Base-by-base conservation (phyloP, 1,140 invertebrate species). In the Manduca sexta region DNA sequence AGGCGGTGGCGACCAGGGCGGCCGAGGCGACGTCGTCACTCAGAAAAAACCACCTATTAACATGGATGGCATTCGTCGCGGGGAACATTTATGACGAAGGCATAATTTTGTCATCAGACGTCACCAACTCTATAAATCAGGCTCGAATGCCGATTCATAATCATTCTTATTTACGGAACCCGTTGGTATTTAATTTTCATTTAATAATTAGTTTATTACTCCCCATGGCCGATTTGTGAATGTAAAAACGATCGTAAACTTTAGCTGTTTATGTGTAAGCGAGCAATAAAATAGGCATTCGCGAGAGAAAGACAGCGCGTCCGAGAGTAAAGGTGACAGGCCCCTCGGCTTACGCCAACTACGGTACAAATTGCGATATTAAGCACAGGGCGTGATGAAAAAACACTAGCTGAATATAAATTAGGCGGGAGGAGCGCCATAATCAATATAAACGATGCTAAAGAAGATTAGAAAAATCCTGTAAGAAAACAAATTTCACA, bases 371-470 rank as follows among this genome's bases (percentile, higher is more conserved):
- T 81, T 79, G 82, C 79, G 70, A 83, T 83, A 83, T 85, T 81
- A 80, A 85, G 73, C 79, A 82, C 79, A 66, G 66, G 73, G 66
- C 75, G 79, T 83, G 82, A 85, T 85, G 82, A 85, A 85, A 85
- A 83, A 85, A 83, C 82, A 80, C 82, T 74, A 74, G 69, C 82
- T 80, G 82, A 85, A 85, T 85, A 85, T 85, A 85, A 85, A 85
- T 85, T 78, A 85, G 79, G 74, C 69, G 61, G 73, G 69, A 75
- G 74, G 63, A 68, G 60, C 75, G 70, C 77, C 77, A 83, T 83
- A 85, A 85, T 85, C 82, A 83, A 85, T 83, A 85, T 83, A 85
- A 85, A 85, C 77, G 82, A 85, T 85, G 74, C 74, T 75, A 70
- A 78, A 69, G 75, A 76, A 83, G 82, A 85, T 85, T 85, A 85